Evolutionary conservation across 2,113 vertebrate species (phyloP), one percentile per base, ranked within the genome.

Genomic region (Irena cyanogastra): DNA sequence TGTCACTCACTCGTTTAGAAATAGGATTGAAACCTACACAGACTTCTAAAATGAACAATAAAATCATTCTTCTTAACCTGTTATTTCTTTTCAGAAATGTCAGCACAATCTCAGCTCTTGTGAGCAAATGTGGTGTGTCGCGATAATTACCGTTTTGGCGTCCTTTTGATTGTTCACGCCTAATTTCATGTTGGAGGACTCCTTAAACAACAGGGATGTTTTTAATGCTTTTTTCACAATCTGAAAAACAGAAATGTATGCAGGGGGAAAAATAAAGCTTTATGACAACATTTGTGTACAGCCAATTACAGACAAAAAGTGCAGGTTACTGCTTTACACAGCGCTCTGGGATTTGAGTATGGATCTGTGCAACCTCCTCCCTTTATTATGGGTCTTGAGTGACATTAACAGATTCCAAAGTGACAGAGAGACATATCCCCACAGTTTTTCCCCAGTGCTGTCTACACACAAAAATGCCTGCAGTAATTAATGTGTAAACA

Each of bases 241-340:
- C 96, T 97, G 90, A 68, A 96, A 96, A 95, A 91, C 71, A 97
- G 60, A 96, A 95, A 91, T 45, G 74, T 3, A 81, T 66, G 65
- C 66, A 92, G 65, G 17, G 63, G 88, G 75, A 23, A 78, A 94
- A 96, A 90, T 75, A 88, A 95, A 92, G 42, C 44, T 82, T 91
- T 85, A 72, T 70, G 54, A 47, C 50, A 74, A 80, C 42, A 47
- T 83, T 88, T 59, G 24, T 41, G 54, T 66, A 49, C 52, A 83
- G 42, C 19, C 50, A 49, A 66, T 77, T 80, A 83, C 23, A 80
- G 50, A 66, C 7, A 83, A 28, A 61, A 76, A 66, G 56, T 37
- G 33, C 64, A 88, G 82, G 66, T 64, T 90, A 33, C 30, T 57
- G 26, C 33, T 86, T 77, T 72, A 26, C 10, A 30, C 9, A 41